Conservation (phyloP, 2,797 vertebrate species). For the Semotilus atromaculatus region DNA sequence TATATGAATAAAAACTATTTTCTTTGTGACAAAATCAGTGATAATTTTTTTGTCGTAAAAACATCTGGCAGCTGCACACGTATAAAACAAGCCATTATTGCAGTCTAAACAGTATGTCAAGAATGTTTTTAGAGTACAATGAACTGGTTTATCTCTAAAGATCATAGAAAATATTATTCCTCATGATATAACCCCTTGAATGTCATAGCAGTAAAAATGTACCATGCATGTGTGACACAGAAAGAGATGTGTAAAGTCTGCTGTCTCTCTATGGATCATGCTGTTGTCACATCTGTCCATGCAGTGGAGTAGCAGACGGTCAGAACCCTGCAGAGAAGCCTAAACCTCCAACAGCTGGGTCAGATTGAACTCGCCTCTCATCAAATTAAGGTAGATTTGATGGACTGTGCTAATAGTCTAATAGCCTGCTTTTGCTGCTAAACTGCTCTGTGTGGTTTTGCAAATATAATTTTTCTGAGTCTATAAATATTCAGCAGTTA, state of each 20-base stretch:
- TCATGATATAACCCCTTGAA: neutral
- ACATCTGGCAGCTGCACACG: neutral
- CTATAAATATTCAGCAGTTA: slow-evolving; percentile 5
- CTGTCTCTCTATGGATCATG: slow-evolving; percentile 14
- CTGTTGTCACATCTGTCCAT: slow-evolving; percentile 49
- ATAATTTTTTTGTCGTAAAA: neutral
- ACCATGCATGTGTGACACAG: neutral
- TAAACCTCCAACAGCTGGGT: slow-evolving; percentile 50
- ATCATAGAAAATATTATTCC: neutral
- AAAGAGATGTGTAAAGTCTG: slow-evolving; percentile 8
- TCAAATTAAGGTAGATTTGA: slow-evolving; percentile 43
- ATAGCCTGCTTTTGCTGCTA: neutral
- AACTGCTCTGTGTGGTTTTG: slow-evolving; percentile 1
- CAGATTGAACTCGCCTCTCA: slow-evolving; percentile 30
- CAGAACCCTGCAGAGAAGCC: slow-evolving; percentile 34
- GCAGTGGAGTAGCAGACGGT: slow-evolving; percentile 33
- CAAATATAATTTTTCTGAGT: neutral
- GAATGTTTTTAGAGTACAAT: neutral
- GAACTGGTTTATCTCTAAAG: neutral
- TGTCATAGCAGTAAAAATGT: slow-evolving; percentile 1
- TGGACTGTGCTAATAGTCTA: slow-evolving; percentile 19
- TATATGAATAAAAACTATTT: neutral
- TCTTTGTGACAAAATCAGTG: neutral
- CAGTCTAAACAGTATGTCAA: neutral
- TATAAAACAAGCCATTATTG: neutral